Percentiles rank a stretch among this genome's conserved stretches.
Evolutionary conservation across 2,888 invertebrate species (phyloP).

Genomic region (Sturmia bella): DNA sequence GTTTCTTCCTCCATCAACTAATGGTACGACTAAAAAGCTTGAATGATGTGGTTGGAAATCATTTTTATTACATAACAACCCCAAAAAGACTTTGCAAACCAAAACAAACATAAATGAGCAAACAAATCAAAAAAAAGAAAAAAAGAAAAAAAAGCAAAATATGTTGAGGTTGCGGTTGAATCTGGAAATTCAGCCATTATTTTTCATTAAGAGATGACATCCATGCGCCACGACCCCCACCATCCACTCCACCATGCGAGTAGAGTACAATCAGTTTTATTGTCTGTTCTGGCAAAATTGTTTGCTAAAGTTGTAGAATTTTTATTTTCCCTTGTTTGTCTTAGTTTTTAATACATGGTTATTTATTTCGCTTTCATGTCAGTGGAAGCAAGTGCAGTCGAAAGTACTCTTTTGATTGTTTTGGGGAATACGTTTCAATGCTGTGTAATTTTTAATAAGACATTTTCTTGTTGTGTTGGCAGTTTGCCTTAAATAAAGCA

Average conservation of each 20-base stretch:
- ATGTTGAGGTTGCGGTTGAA: conserved; percentile 60
- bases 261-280: neutral
- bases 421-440: neutral
- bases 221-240: conserved; percentile 13
- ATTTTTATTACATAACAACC: conserved; percentile 54
- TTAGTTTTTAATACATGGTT: neutral
- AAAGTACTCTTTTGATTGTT: neutral
- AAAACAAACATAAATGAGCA: conserved; percentile 12
- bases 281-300: conserved; percentile 19
- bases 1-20: neutral
- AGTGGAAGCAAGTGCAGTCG: conserved; percentile 15
- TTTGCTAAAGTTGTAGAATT: conserved; percentile 15
- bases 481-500: too few species aligned
- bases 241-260: neutral
- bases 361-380: conserved; percentile 5
- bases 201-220: conserved; percentile 44
- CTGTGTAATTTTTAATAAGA: too few species aligned
- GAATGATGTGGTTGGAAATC: conserved; percentile 34
- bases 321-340: neutral
- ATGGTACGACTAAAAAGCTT: conserved; percentile 18
- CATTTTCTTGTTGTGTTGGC: too few species aligned
- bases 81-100: conserved; percentile 43
- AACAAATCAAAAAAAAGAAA: conserved; percentile 8
- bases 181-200: conserved; percentile 57
- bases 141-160: conserved; percentile 16